phyloP scores from a whole-genome alignment of 2,888 invertebrate species.

The Acleris laterana region DNA sequence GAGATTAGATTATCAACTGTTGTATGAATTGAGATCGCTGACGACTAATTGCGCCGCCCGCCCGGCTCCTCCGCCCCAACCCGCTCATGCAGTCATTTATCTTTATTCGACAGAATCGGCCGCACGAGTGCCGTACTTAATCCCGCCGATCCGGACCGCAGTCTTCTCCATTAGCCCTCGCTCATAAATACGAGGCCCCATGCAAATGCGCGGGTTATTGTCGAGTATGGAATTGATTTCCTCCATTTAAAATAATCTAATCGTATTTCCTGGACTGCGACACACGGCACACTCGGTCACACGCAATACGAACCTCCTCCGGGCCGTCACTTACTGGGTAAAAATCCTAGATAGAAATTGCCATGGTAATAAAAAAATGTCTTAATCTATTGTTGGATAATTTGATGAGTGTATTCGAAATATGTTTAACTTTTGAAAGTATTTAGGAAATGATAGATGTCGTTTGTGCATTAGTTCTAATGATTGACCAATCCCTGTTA shows the following conservation, averaged over 20 bases:
- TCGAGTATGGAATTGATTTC: background rate
- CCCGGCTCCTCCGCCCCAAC: slow-evolving; percentile 51
- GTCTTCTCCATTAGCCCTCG: slow-evolving; percentile 31
- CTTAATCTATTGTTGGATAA: too few relatives aligned
- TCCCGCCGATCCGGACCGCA: slow-evolving; percentile 42
- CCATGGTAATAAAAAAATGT: background rate
- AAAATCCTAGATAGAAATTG: background rate
- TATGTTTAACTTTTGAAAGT: too few relatives aligned
- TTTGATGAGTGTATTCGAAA: background rate
- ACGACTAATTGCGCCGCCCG: slow-evolving; percentile 27
- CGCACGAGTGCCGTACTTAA: slow-evolving; percentile 63
- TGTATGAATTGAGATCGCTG: slow-evolving; percentile 29
- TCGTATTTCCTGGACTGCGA: background rate
- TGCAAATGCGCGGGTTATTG: slow-evolving; percentile 3
- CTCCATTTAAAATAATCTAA: background rate
- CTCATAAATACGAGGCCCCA: slow-evolving; percentile 26
- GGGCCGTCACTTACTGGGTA: slow-evolving; percentile 13
- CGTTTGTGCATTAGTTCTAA: too few relatives aligned
- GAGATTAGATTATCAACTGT: slow-evolving; percentile 14
- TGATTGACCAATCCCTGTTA: too few relatives aligned
- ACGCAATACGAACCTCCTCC: slow-evolving; percentile 9
- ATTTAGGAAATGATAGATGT: too few relatives aligned
- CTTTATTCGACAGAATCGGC: slow-evolving; percentile 76
- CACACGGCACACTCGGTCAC: slow-evolving; percentile 11
- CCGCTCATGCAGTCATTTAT: slow-evolving; percentile 70